Percentiles rank a stretch among this genome's conserved stretches.
Evolutionary conservation across 2,113 vertebrate genomes (phyloP).

Genomic region (Alouatta palliata): DNA sequence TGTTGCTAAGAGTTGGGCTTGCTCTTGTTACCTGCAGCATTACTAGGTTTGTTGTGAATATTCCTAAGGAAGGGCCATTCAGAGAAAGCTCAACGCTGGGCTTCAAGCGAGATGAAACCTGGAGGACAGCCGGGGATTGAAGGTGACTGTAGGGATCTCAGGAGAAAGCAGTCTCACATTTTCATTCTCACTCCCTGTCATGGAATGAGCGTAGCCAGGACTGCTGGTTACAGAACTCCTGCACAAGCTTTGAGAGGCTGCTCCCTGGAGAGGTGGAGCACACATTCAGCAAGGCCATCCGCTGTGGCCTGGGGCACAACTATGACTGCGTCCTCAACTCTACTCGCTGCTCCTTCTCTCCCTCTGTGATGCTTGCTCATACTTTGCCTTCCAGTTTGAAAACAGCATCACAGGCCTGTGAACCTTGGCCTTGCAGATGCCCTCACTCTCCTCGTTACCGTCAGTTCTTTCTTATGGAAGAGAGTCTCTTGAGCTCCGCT

Average conservation of each 20-base stretch:
- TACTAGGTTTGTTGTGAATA: background rate
- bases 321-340: background rate
- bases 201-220: background rate
- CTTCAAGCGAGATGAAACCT: background rate
- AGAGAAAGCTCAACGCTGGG: background rate
- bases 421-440: too few relatives aligned
- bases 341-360: background rate
- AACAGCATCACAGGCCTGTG: background rate
- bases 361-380: background rate
- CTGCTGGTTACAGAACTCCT: accelerated
- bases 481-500: background rate
- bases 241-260: background rate
- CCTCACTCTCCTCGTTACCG: background rate
- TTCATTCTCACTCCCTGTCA: background rate
- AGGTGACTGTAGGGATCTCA: background rate
- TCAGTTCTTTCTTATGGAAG: background rate
- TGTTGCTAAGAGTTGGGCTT: background rate
- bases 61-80: background rate
- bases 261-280: background rate
- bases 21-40: background rate
- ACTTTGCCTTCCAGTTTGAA: background rate
- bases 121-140: background rate
- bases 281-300: accelerated
- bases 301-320: background rate
- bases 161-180: background rate